Evolutionary conservation across 2,888 invertebrate species (phyloP).

Genomic region (Mantis religiosa): DNA sequence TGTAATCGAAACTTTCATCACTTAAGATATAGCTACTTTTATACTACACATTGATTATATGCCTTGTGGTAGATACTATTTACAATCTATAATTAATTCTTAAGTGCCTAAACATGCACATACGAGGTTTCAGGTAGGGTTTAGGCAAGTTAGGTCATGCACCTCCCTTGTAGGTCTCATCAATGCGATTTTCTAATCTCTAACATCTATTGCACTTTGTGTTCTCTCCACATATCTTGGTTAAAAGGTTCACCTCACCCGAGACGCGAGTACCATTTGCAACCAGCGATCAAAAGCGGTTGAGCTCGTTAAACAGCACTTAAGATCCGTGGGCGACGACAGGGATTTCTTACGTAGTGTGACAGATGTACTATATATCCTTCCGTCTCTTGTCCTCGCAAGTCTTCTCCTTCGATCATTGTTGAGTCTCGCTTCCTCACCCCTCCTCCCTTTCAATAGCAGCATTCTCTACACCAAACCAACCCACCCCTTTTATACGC

Average conservation of each 20-base stretch:
- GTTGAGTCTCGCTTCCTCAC: neutral
- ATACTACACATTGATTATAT: too few species aligned
- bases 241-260: neutral
- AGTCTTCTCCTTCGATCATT: constrained; percentile 7
- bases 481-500: constrained; percentile 16
- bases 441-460: neutral
- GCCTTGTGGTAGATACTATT: too few species aligned
- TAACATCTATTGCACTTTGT: neutral
- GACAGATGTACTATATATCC: neutral
- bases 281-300: neutral
- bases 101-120: too few species aligned
- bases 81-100: too few species aligned
- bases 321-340: neutral
- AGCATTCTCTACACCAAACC: neutral
- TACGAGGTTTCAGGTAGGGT: too few species aligned
- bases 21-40: too few species aligned
- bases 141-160: too few species aligned
- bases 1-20: too few species aligned
- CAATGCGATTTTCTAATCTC: neutral
- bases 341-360: neutral
- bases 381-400: neutral
- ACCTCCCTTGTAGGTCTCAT: too few species aligned
- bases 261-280: neutral
- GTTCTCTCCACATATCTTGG: neutral
- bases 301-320: neutral